Conservation (phyloP, 2,888 invertebrate genomes). For the Leptodirus hochenwartii region DNA sequence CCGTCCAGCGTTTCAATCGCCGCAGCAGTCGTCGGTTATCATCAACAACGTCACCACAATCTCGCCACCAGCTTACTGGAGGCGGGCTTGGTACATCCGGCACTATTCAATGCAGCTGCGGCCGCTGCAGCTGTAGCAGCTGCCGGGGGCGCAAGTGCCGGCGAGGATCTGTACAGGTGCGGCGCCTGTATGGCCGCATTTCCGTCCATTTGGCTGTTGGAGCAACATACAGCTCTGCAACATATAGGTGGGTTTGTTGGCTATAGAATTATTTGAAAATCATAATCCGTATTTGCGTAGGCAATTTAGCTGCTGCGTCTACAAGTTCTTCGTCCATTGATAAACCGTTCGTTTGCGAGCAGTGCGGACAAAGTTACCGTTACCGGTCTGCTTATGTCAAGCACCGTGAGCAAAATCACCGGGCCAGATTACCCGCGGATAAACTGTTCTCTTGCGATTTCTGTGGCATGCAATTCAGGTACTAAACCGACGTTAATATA, state of each 20-base stretch:
- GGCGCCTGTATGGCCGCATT: slow-evolving; percentile 73
- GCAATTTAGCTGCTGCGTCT: no score
- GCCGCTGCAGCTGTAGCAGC: slow-evolving; percentile 14
- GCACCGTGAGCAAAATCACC: slow-evolving; percentile 78
- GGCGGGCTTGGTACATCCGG: slow-evolving; percentile 33
- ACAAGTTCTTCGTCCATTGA: slow-evolving; percentile 45
- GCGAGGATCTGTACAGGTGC: slow-evolving; percentile 34
- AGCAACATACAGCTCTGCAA: slow-evolving; percentile 70
- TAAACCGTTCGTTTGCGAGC: slow-evolving; percentile 81
- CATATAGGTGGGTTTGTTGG: no score
- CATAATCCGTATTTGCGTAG: no score
- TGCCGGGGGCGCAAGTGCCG: slow-evolving; percentile 16
- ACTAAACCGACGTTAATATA: slow-evolving; percentile 2
- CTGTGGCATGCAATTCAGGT: slow-evolving; percentile 72
- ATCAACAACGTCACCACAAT: no score
- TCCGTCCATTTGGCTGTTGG: slow-evolving; percentile 72
- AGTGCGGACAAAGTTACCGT: slow-evolving; percentile 74
- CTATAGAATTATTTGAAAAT: no score
- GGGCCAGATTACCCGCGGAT: slow-evolving; percentile 71
- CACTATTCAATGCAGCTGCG: slow-evolving; percentile 24
- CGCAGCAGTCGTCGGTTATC: no score
- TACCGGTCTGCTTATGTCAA: slow-evolving; percentile 72
- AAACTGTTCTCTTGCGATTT: slow-evolving; percentile 83
- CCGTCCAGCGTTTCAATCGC: no score
- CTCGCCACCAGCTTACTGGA: slow-evolving; percentile 34